A percentile compares a stretch with the other conserved stretches of the same genome.
Evolutionary conservation across 2,797 vertebrate genomes (phyloP).

Genomic region (Selene dorsalis): DNA sequence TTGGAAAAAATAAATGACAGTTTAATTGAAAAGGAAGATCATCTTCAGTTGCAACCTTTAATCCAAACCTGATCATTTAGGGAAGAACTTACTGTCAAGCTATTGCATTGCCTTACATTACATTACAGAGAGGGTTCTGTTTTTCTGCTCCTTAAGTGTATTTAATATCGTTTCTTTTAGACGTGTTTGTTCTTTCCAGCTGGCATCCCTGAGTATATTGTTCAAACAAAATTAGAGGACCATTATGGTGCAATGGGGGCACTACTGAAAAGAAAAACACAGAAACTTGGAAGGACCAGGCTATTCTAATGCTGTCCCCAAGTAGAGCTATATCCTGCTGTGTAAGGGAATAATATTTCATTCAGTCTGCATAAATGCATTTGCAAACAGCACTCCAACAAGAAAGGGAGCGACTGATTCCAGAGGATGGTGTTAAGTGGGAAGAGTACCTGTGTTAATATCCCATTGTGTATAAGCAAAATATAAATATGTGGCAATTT

Average conservation of each 20-base stretch:
- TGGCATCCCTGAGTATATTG: slow-evolving; percentile 53
- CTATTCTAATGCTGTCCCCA: slow-evolving; percentile 64
- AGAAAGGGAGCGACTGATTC: slow-evolving; percentile 56
- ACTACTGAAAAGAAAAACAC: slow-evolving; percentile 54
- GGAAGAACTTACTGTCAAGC: not conserved
- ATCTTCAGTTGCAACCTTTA: not conserved
- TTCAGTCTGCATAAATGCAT: slow-evolving; percentile 76
- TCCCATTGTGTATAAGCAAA: slow-evolving; percentile 25
- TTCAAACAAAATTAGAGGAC: slow-evolving; percentile 72
- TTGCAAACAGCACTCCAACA: slow-evolving; percentile 63
- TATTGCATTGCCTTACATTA: slow-evolving; percentile 1
- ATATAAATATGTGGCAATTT: slow-evolving; percentile 24
- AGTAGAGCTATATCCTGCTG: slow-evolving; percentile 69
- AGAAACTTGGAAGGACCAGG: slow-evolving; percentile 50
- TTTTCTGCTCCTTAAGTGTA: slow-evolving; percentile 14
- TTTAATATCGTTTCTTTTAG: slow-evolving; percentile 51
- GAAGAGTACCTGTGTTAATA: slow-evolving; percentile 46
- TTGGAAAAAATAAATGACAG: not conserved
- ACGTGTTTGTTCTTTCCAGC: slow-evolving; percentile 60
- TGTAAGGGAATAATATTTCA: slow-evolving; percentile 76
- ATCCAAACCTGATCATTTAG: slow-evolving; percentile 20
- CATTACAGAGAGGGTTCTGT: not conserved
- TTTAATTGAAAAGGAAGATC: not conserved
- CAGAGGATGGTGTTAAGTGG: slow-evolving; percentile 46
- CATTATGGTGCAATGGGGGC: slow-evolving; percentile 54